Conservation (phyloP, 2,888 invertebrate species). For the Apamea anceps region DNA sequence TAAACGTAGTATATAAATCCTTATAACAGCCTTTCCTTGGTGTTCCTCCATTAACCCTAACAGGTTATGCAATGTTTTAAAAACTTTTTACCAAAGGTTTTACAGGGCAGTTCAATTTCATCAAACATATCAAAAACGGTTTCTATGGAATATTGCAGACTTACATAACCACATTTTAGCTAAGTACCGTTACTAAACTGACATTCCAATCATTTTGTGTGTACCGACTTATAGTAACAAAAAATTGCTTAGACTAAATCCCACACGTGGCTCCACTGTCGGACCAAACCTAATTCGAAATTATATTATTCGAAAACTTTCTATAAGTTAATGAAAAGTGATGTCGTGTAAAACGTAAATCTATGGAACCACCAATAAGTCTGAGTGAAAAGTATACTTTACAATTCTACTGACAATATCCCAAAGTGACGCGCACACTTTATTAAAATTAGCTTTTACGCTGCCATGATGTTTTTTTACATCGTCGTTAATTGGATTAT, state of each 20-base stretch:
- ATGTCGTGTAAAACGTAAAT: slow-evolving; percentile 53
- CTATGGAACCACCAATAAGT: slow-evolving; percentile 71
- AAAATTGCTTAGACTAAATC: background rate
- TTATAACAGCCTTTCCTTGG: no score
- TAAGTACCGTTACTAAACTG: background rate
- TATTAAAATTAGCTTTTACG: slow-evolving; percentile 77
- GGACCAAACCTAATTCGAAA: background rate
- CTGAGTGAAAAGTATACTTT: slow-evolving; percentile 77
- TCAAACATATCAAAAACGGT: background rate
- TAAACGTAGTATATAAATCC: no score
- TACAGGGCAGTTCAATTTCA: background rate
- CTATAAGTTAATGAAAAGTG: slow-evolving; percentile 38
- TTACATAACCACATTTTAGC: background rate
- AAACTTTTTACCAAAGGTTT: background rate
- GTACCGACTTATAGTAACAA: background rate
- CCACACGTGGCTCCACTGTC: background rate
- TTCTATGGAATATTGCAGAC: background rate
- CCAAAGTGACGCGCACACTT: slow-evolving; percentile 68
- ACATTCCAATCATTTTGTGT: background rate
- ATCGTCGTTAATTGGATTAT: slow-evolving; percentile 73
- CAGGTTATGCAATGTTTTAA: background rate
- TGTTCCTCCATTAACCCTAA: no score
- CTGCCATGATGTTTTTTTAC: slow-evolving; percentile 58
- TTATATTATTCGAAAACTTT: background rate
- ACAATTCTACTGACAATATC: slow-evolving; percentile 70